These are phyloP conservation scores for Metopolophium dirhodum DNA, from an alignment of 1,140 invertebrate species.

Conservation along the genomic window DNA sequence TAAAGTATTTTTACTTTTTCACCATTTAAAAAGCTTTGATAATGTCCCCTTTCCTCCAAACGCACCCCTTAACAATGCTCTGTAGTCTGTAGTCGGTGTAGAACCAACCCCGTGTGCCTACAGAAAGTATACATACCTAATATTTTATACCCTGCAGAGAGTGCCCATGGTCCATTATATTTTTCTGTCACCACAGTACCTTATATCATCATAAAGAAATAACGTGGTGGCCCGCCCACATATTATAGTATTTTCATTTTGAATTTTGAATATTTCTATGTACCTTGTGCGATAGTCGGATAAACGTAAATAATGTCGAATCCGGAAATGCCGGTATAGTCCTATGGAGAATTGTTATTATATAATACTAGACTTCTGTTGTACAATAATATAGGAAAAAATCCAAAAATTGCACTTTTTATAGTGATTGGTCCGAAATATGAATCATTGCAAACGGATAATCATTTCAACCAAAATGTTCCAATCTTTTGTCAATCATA, in stretches of 20 bases:
- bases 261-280: not conserved
- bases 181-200: not conserved
- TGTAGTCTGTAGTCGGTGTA: too few species aligned
- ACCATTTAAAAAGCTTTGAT: not conserved
- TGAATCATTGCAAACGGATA: not conserved
- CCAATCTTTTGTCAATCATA: too few species aligned
- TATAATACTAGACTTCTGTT: not conserved
- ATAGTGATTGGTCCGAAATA: not conserved
- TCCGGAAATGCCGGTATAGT: not conserved
- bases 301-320: not conserved
- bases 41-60: not conserved
- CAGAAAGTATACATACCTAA: not conserved
- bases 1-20: not conserved
- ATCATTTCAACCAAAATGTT: too few species aligned
- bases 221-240: not conserved
- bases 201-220: not conserved
- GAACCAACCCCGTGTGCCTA: not conserved
- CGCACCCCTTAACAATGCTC: not conserved
- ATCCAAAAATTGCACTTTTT: too few species aligned
- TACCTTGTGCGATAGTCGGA: not conserved
- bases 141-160: not conserved
- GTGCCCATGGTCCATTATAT: not conserved
- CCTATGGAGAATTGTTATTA: not conserved
- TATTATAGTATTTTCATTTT: not conserved
- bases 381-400: too few species aligned